Conservation (phyloP, 1,140 invertebrate genomes). For the Leptestheria dahalacensis region DNA sequence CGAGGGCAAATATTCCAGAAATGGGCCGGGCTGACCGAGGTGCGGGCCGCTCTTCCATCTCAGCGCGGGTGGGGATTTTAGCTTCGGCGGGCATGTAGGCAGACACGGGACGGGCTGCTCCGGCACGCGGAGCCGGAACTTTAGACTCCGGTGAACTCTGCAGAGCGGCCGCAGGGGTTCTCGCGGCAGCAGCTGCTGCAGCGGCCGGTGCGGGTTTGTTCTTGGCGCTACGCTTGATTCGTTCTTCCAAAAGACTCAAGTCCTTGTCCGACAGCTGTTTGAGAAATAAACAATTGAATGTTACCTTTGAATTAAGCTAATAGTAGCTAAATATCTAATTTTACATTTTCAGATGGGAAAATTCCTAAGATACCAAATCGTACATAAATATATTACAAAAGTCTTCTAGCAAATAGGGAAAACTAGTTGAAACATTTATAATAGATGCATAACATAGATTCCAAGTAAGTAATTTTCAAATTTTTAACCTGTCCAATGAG, state of each 20-base stretch:
- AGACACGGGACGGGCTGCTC: neutral
- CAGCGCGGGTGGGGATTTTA: neutral
- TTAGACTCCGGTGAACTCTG: neutral
- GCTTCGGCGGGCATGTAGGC: conserved; percentile 10
- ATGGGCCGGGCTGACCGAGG: conserved; percentile 7
- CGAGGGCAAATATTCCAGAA: conserved; percentile 13
- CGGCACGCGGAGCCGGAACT: conserved; percentile 4
- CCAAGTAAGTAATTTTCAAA: conserved; percentile 5
- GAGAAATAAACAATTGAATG: conserved; percentile 16
- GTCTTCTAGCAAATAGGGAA: no score
- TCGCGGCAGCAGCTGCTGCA: conserved; percentile 3
- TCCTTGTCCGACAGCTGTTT: conserved; percentile 81
- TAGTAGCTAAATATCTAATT: no score
- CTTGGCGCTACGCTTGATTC: conserved; percentile 76
- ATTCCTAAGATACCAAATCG: no score
- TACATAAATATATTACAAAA: no score
- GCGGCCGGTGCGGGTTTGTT: conserved; percentile 31
- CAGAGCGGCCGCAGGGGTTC: neutral
- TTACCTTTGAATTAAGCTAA: conserved; percentile 3
- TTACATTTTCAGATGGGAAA: no score
- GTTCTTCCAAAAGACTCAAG: conserved; percentile 77
- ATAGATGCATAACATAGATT: no score
- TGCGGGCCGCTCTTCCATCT: conserved; percentile 6
- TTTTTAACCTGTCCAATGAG: conserved; percentile 67
- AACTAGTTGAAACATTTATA: no score